A percentile compares a stretch with the other conserved stretches of the same genome.
These are phyloP conservation scores for Drosophila affinis DNA, from an alignment of 2,888 invertebrate species.

Conservation along the genomic window DNA sequence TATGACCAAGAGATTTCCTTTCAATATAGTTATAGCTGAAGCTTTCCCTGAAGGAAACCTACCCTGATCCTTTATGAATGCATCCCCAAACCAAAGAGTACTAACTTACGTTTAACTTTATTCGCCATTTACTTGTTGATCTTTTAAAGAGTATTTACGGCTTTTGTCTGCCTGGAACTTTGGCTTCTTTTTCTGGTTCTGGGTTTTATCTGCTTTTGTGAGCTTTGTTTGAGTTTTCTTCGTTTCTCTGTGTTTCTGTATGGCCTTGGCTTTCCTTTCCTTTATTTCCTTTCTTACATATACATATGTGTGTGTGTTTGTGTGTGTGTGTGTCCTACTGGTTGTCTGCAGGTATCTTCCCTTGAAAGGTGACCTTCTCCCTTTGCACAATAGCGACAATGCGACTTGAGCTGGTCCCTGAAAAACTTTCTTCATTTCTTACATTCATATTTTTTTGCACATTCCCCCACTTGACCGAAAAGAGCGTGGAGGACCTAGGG, in stretches of 20 bases:
- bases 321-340: constrained; percentile 2
- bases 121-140: neutral
- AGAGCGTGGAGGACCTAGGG: neutral
- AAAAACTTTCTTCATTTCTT: constrained; percentile 14
- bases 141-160: constrained; percentile 7
- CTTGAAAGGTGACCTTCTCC: constrained; percentile 37
- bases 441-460: constrained; percentile 3
- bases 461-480: constrained; percentile 58
- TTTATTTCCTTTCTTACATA: constrained; percentile 1
- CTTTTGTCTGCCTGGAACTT: constrained; percentile 8
- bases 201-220: constrained; percentile 34
- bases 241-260: constrained; percentile 17
- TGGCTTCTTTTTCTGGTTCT: neutral
- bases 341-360: constrained; percentile 52
- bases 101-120: neutral
- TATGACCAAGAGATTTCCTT: neutral
- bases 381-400: neutral
- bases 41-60: neutral
- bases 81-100: neutral
- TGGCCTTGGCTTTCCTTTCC: constrained; percentile 42
- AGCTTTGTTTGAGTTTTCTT: constrained; percentile 18
- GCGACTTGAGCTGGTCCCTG: neutral
- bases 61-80: neutral
- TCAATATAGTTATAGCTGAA: neutral
- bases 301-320: neutral